Evolutionary conservation across 2,888 invertebrate genomes (phyloP), one percentile per base, ranked within the genome.

Genomic region (Hyposoter didymator): DNA sequence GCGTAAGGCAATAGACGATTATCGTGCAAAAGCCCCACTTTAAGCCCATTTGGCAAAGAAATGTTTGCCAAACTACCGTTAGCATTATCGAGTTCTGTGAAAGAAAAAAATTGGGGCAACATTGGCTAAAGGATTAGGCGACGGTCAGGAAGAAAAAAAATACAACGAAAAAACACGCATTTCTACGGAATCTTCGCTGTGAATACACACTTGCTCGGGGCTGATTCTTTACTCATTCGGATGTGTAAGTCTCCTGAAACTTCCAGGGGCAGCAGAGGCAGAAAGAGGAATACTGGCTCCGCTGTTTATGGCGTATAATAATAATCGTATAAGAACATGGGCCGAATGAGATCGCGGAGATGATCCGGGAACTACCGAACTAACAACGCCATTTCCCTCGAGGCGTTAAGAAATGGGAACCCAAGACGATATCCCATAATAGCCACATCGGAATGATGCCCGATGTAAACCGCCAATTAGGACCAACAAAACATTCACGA

Each of bases 341-440:
- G 69, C 28, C 43, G 22, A 69, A 8, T 5, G 59, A 69, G 69
- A 78, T 22, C 69, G 47, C 69, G 47, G 59, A 69, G 49, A 69
- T 66, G 67, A 73, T 83, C 83, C 72, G 52, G 45, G 78, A 80
- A 80, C 74, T 84, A 75, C 74, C 59, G 59, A 80, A 84, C 79
- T 73, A 80, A 75, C 74, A 75, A 78, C 78, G 70, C 72, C 55
- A 22, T 81, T 66, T 69, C 35, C 47, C 73, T 69, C 70, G 62
- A n/a, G 59, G 81, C 70, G 39, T 76, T 39, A 45, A 70, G 32
- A 70, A 75, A 76, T 76, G 59, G 35, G 84, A 28, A 78, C 39
- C 52, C 47, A 66, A 52, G 55, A 43, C n/a, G 43, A 43, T 59
- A 78, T 78, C 69, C 43, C 70, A 70, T 75, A 84, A 84, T 75